phyloP scores from a whole-genome alignment of 2,113 vertebrate species.

The Ondatra zibethicus region DNA sequence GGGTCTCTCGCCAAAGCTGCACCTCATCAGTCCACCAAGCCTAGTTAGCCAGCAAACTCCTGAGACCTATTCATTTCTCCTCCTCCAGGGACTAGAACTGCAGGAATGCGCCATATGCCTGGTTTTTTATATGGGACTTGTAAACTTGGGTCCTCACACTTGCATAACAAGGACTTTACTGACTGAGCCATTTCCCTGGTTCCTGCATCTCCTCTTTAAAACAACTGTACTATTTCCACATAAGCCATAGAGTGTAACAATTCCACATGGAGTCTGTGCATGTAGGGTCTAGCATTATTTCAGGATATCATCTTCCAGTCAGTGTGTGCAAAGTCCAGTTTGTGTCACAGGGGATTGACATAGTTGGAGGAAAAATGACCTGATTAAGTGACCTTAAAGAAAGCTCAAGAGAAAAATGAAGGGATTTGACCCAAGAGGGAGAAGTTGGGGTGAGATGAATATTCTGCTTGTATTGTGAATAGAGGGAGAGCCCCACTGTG shows the following conservation, averaged over 20 bases:
- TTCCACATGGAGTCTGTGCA: background rate
- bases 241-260: background rate
- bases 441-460: background rate
- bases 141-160: background rate
- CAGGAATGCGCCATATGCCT: background rate
- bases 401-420: background rate
- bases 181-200: background rate
- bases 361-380: background rate
- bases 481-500: background rate
- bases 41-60: background rate
- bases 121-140: background rate
- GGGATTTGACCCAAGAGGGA: background rate
- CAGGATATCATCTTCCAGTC: background rate
- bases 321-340: background rate
- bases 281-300: background rate
- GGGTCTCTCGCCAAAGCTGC: background rate
- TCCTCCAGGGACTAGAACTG: background rate
- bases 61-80: background rate
- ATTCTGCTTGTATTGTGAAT: background rate
- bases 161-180: background rate
- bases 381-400: background rate
- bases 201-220: background rate
- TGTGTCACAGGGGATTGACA: background rate
- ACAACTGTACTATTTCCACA: background rate
- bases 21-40: background rate